Evolutionary conservation across 2,888 invertebrate genomes (phyloP), one percentile per base, ranked within the genome.

Genomic region (Drosophila prostipennis): DNA sequence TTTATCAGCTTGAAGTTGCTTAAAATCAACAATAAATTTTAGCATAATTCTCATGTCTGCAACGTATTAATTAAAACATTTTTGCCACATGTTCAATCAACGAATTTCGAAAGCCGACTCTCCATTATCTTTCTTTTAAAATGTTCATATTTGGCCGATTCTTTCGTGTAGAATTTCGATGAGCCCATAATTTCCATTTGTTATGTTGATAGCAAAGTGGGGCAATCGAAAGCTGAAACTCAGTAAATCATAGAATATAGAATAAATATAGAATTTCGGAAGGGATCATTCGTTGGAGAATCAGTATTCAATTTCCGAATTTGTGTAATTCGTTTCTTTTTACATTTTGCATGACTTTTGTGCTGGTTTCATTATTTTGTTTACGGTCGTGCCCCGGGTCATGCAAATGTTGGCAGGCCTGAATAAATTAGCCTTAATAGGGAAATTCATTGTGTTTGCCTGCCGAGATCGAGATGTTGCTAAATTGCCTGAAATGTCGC

Each of bases 271-370:
- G 29, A 13, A 34, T 19, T 46, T 11, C 8, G 3, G 16, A 11
- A 13, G 11, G 6, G 14, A 3, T 11, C 1, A 1, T 7, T 45
- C 8, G 6, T n/a, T 6, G 14, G n/a, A 29, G 80, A 80, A 78
- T 83, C 82, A 85, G 85, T 85, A 84, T 86, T 85, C 80, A 78
- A 86, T 83, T 88, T 83, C 87, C 80, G 19, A 19, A 2, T 19
- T 19, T 19, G 19, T 19, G 19, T 19, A 19, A 2, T 19, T 19
- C 19, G 1, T 72, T 73, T 65, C 48, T 4, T 26, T 10, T 37
- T 13, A 52, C n/a, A 7, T 39, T 39, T 39, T 14, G 32, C 8
- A 36, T 48, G 53, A 26, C 43, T 45, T 34, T 34, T 29, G 34
- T 61, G 39, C 16, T 11, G 46, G 48, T 74, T 63, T 56, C 46